Evolutionary conservation across 2,113 vertebrate genomes (phyloP).

Genomic region (Sander lucioperca): DNA sequence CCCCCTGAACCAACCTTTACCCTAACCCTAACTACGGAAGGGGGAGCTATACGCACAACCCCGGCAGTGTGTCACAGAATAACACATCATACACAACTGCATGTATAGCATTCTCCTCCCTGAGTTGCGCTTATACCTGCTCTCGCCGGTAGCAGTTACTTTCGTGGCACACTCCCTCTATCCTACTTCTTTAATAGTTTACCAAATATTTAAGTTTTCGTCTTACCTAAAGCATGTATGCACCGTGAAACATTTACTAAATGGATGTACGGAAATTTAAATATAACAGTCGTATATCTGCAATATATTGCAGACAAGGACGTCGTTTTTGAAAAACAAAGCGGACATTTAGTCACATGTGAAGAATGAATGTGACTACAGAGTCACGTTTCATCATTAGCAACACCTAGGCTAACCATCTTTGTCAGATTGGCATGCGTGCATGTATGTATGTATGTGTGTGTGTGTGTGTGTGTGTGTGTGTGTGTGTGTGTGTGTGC

Average conservation of each 20-base stretch:
- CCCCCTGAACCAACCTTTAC: too few species aligned
- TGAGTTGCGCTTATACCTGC: slow-evolving; percentile 1
- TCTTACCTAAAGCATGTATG: background rate
- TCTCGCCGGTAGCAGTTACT: background rate
- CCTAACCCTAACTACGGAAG: too few species aligned
- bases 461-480: background rate
- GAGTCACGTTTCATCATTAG: slow-evolving; percentile 28
- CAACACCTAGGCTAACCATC: background rate
- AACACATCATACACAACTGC: background rate
- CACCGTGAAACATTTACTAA: background rate
- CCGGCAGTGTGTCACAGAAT: background rate
- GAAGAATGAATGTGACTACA: background rate
- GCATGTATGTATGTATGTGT: background rate
- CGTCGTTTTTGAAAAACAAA: background rate
- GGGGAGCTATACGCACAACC: too few species aligned
- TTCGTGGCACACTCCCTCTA: background rate
- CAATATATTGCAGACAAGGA: background rate
- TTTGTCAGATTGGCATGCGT: background rate
- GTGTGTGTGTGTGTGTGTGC: background rate
- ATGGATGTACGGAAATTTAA: background rate
- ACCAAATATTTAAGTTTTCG: background rate
- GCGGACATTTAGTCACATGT: background rate
- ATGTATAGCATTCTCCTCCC: background rate
- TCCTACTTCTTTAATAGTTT: slow-evolving; percentile 45
- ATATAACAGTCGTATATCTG: too few species aligned